phyloP scores from a whole-genome alignment of 2,797 vertebrate species.

The Neoniphon sammara region DNA sequence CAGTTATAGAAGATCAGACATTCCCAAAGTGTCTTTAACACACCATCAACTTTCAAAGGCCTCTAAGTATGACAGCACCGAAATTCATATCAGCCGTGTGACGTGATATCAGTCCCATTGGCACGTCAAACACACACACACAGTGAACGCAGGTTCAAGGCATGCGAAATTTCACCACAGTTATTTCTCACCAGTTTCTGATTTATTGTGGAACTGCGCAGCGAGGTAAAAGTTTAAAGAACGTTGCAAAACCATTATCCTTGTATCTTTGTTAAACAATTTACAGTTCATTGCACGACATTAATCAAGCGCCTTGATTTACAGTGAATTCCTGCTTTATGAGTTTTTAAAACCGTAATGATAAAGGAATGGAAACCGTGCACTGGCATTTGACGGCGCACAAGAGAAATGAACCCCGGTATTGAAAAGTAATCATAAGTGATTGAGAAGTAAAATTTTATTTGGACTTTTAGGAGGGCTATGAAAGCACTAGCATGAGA shows the following conservation, averaged over 20 bases:
- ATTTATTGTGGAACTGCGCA: constrained; percentile 37
- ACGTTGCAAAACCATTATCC: constrained; percentile 11
- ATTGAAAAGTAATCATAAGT: constrained; percentile 40
- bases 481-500: constrained; percentile 44
- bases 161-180: constrained; percentile 13
- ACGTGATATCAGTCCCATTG: constrained; percentile 25
- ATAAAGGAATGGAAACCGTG: constrained; percentile 18
- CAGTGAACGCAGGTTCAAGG: constrained; percentile 35
- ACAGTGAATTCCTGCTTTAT: background rate
- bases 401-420: constrained; percentile 5
- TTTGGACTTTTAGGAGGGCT: constrained; percentile 32
- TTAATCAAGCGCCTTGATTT: constrained; percentile 19
- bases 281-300: constrained; percentile 21
- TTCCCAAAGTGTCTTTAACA: background rate
- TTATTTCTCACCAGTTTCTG: constrained; percentile 7
- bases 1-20: background rate
- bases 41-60: constrained; percentile 10
- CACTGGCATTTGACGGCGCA: background rate
- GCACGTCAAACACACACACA: constrained; percentile 10
- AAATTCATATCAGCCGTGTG: constrained; percentile 34
- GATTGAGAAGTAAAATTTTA: constrained; percentile 36
- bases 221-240: constrained; percentile 26
- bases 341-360: constrained; percentile 14
- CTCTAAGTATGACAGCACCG: constrained; percentile 2
- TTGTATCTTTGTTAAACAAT: constrained; percentile 26